Base-by-base conservation (phyloP, 2,113 vertebrate species). In the Tragelaphus strepsiceros region DNA sequence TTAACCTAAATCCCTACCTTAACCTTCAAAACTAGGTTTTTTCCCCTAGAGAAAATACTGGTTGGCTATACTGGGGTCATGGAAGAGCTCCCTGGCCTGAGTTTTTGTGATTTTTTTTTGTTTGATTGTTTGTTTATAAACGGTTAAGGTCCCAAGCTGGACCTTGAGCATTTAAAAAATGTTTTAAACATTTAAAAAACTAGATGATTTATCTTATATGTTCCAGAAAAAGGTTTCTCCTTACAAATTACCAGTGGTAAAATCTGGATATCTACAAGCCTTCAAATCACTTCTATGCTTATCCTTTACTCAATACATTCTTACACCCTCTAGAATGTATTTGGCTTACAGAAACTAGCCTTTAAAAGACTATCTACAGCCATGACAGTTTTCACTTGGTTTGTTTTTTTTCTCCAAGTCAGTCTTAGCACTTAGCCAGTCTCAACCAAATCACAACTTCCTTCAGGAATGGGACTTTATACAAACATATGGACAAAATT, bases 391-490 rank as follows among this genome's bases (percentile, higher is more conserved):
- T 96, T 93, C 67, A 90, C 43, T 89, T 96, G 51, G 7, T 49
- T 89, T 92, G 26, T 81, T 88, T 96, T 74, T 74, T 96, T 22
- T 92, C 5, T 30, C 81, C 3, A 32, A 77, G 30, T 83, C 30
- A 77, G 53, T 67, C 46, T 93, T 71, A 82, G 26, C 90, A 94
- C 83, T 88, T 93, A 82, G 58, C 90, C 67, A 87, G 49, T 59
- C 64, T 97, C 80, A 90, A 94, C 9, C 59, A 62, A 90, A 95
- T 95, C 83, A 90, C 22, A 83, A 49, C 74, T 64, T 87, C 64
- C 81, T 94, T 90, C 59, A 93, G 51, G 15, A 94, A 88, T 82
- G 54, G 43, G 22, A 94, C 64, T 74, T 74, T 35, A 9, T 51
- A 91, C 2, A 94, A 81, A 90, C 7, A 90, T 15, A 64, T 35